These are phyloP conservation scores for Eubucco bourcierii DNA, from an alignment of 2,113 vertebrate genomes.

Conservation along the genomic window DNA sequence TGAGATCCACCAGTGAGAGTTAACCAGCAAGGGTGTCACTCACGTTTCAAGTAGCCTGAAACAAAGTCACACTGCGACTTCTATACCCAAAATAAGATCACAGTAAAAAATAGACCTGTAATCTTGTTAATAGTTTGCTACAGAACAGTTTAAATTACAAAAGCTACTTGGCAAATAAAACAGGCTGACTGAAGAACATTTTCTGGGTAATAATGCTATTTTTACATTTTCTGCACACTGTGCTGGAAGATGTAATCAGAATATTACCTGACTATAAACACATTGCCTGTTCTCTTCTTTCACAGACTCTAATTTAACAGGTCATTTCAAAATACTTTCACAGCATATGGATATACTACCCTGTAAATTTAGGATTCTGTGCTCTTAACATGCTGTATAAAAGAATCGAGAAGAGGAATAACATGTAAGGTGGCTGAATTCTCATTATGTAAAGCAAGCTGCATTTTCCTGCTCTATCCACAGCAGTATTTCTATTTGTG, in stretches of 20 bases:
- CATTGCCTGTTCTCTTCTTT: not conserved
- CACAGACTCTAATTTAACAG: constrained; percentile 6
- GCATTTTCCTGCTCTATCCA: constrained; percentile 42
- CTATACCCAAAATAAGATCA: not conserved
- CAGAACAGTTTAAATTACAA: not conserved
- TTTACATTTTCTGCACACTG: not conserved
- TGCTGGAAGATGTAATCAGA: not conserved
- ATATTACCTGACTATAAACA: not conserved
- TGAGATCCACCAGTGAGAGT: not conserved
- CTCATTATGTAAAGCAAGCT: constrained; percentile 64
- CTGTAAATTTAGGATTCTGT: not conserved
- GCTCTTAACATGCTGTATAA: not conserved
- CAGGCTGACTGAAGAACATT: not conserved
- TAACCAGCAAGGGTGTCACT: not conserved
- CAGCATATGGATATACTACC: not conserved
- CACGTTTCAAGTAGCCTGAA: not conserved
- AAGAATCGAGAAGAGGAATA: constrained; percentile 22
- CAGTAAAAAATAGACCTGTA: constrained; percentile 2
- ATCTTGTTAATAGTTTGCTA: not conserved
- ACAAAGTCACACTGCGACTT: not conserved
- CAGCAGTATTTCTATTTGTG: constrained; percentile 26
- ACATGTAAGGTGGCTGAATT: constrained; percentile 37
- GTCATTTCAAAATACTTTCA: constrained; percentile 15
- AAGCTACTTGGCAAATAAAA: not conserved
- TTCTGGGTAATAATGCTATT: not conserved